These are phyloP conservation scores for Pinna nobilis DNA, from an alignment of 1,140 invertebrate species.

Conservation along the genomic window DNA sequence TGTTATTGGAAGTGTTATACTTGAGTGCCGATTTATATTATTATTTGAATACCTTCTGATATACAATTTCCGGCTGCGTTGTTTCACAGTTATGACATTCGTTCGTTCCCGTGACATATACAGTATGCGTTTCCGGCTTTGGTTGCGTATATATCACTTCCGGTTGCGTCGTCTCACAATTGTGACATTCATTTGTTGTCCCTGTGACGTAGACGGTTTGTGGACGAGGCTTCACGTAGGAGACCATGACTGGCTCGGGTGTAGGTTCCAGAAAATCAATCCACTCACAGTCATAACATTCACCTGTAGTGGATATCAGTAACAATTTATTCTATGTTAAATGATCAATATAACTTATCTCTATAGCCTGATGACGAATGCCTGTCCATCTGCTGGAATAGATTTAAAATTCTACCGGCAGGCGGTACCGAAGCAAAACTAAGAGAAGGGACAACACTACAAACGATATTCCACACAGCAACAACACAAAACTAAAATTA, in stretches of 20 bases:
- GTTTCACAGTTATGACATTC: slow-evolving; percentile 34
- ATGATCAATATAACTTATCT: no score
- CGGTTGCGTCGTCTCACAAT: slow-evolving; percentile 16
- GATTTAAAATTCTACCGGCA: no score
- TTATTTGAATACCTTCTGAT: no score
- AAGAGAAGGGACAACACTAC: no score
- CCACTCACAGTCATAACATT: slow-evolving; percentile 20
- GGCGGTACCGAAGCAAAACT: no score
- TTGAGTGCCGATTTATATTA: no score
- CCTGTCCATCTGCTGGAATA: no score
- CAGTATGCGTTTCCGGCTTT: slow-evolving; percentile 28
- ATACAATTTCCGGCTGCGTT: slow-evolving; percentile 9
- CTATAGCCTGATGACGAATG: no score
- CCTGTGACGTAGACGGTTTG: slow-evolving; percentile 13
- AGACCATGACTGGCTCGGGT: slow-evolving; percentile 1
- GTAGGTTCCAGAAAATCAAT: slow-evolving; percentile 17
- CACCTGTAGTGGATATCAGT: not conserved
- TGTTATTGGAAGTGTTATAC: no score
- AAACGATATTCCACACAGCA: no score
- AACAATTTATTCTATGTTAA: not conserved
- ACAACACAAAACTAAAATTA: no score
- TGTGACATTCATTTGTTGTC: slow-evolving; percentile 17
- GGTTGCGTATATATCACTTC: slow-evolving; percentile 12
- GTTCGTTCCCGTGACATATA: slow-evolving; percentile 21
- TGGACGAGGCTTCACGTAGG: slow-evolving; percentile 14